phyloP scores from a whole-genome alignment of 2,888 invertebrate species.

The Hemithea aestivaria region DNA sequence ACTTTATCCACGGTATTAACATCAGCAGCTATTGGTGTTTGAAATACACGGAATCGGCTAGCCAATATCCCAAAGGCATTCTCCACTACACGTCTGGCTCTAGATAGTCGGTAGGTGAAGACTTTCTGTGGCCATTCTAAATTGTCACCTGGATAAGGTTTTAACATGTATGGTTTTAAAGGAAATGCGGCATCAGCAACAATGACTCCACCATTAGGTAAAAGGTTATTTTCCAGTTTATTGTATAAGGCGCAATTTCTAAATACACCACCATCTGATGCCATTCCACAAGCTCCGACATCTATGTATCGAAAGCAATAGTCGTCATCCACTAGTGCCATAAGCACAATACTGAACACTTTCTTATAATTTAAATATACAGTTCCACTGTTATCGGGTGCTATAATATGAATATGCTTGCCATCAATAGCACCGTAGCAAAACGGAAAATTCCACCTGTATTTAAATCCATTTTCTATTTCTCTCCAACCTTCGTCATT shows the following conservation, averaged over 20 bases:
- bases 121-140: slow-evolving; percentile 14
- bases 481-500: slow-evolving; percentile 14
- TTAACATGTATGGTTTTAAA: too few species aligned
- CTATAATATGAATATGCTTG: slow-evolving; percentile 11
- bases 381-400: slow-evolving; percentile 15
- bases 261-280: slow-evolving; percentile 21
- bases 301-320: slow-evolving; percentile 17
- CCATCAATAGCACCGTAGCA: slow-evolving; percentile 16
- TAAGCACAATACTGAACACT: slow-evolving; percentile 17
- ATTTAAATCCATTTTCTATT: slow-evolving; percentile 16
- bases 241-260: slow-evolving; percentile 14
- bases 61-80: slow-evolving; percentile 23
- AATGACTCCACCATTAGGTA: slow-evolving; percentile 15
- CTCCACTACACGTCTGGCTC: slow-evolving; percentile 20
- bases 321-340: slow-evolving; percentile 19
- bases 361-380: slow-evolving; percentile 17
- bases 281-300: slow-evolving; percentile 20
- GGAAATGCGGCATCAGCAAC: slow-evolving; percentile 20
- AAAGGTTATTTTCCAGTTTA: slow-evolving; percentile 15
- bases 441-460: slow-evolving; percentile 11
- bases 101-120: slow-evolving; percentile 18
- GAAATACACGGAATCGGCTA: slow-evolving; percentile 9
- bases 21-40: slow-evolving; percentile 15
- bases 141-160: slow-evolving; percentile 15
- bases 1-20: slow-evolving; percentile 14